Base-by-base conservation (phyloP, 2,113 vertebrate species). In the Ivindomyrus marchei region DNA sequence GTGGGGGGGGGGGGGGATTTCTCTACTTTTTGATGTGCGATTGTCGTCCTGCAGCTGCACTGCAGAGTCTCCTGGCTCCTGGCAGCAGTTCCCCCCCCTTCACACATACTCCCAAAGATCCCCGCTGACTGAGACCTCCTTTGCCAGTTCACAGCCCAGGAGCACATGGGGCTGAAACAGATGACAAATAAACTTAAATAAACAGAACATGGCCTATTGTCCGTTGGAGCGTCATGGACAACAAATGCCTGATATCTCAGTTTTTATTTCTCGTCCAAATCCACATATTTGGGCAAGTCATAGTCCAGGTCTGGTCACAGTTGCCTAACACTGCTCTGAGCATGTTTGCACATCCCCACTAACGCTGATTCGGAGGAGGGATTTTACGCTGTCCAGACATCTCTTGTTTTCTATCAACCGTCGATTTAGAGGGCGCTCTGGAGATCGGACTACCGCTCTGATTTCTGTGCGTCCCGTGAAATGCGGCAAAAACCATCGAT, bases 11-110 rank as follows among this genome's bases (percentile, higher is more conserved):
- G 31, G 7, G 62, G 39, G 24, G 24, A 11, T 87, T 42, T 45
- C 3, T 70, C 24, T 90, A 24, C 88, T 85, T 85, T 91, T 88
- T 89, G 58, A 91, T 88, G 21, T 90, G 46, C 0, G 52, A 19
- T 50, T 74, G 45, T 47, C 50, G 8, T 62, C 47, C 46, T 87
- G 4, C 85, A 88, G 77, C 85, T 89, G 87, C 90, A 31, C 92
- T 89, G 89, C 52, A 66, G 50, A 87, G 89, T 90, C 85, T 84
- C 80, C 80, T 90, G 52, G 47, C 66, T 90, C 80, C 66, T 91
- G 89, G 89, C 91, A 87, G 6, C n/a, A 39, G n/a, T 74, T 74
- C 42, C 36, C 62, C 36, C 39, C 70, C 88, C 21, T 77, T 85
- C 6, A 49, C 66, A 77, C 66, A 7, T 11, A 85, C 21, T 83